A percentile compares a stretch with the other conserved stretches of the same genome.
Evolutionary conservation across 2,888 invertebrate species (phyloP).

Genomic region (Drosophila subquinaria): DNA sequence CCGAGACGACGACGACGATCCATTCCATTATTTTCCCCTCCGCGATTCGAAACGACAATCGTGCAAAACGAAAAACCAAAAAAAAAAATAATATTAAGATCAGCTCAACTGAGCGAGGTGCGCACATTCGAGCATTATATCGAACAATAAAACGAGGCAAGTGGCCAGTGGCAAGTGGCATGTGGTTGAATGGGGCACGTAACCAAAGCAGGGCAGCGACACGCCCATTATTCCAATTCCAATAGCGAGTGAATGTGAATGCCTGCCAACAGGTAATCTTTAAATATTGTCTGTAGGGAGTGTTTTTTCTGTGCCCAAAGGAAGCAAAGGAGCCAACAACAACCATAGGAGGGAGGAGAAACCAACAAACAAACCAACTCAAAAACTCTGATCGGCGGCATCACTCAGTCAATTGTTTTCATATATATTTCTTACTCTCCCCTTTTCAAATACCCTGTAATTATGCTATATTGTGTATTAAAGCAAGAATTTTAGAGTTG

Average conservation of each 20-base stretch:
- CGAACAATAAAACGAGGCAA: constrained; percentile 12
- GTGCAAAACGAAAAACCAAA: constrained; percentile 44
- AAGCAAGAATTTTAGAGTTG: background rate
- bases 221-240: constrained; percentile 47
- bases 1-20: constrained; percentile 32
- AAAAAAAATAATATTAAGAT: constrained; percentile 39
- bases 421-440: constrained; percentile 2
- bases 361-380: constrained; percentile 12
- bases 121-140: constrained; percentile 16
- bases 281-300: constrained; percentile 39
- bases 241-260: constrained; percentile 54
- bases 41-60: constrained; percentile 34
- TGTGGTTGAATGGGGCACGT: constrained; percentile 39
- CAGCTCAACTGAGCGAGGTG: constrained; percentile 27
- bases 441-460: constrained; percentile 12
- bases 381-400: constrained; percentile 35
- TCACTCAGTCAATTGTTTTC: constrained; percentile 40
- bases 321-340: background rate
- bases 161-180: constrained; percentile 37
- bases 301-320: constrained; percentile 28
- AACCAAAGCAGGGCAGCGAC: constrained; percentile 53
- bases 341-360: constrained; percentile 1
- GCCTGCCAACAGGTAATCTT: constrained; percentile 58
- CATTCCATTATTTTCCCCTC: constrained; percentile 4
- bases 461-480: background rate